Conservation (phyloP, 1,140 invertebrate species). For the Drosophila mauritiana region DNA sequence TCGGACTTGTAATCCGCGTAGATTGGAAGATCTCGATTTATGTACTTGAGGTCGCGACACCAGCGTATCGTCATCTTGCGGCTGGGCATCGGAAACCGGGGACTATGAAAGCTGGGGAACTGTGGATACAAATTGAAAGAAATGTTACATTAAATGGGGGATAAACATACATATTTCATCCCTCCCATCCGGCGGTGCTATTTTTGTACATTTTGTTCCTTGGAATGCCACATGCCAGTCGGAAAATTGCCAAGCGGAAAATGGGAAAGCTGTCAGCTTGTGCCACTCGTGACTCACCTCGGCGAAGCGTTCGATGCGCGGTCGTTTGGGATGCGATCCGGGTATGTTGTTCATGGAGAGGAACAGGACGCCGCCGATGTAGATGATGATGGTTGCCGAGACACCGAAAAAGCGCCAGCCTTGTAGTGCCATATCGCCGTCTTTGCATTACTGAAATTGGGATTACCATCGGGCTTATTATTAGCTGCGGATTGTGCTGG, state of each 20-base stretch:
- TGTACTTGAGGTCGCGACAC: constrained; percentile 79
- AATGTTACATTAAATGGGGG: background rate
- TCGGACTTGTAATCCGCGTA: constrained; percentile 73
- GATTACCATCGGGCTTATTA: constrained; percentile 9
- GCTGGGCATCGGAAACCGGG: constrained; percentile 68
- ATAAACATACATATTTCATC: too few species aligned
- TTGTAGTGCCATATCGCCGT: constrained; percentile 83
- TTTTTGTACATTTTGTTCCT: background rate
- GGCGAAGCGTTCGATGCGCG: constrained; percentile 66
- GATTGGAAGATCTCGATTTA: constrained; percentile 76
- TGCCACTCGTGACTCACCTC: constrained; percentile 58
- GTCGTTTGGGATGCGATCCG: constrained; percentile 83
- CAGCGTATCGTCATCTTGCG: constrained; percentile 79
- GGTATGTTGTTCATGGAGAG: constrained; percentile 86
- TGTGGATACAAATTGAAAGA: background rate
- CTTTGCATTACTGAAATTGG: constrained; percentile 79
- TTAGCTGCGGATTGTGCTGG: too few species aligned
- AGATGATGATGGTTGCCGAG: constrained; percentile 85
- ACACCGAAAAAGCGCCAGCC: constrained; percentile 86
- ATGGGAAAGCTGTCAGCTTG: background rate
- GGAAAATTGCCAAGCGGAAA: background rate
- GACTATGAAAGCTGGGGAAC: constrained; percentile 80
- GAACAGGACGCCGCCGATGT: constrained; percentile 86
- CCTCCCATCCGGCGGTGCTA: background rate
- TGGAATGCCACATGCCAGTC: background rate